Percentiles rank a stretch among this genome's conserved stretches.
phyloP scores from a whole-genome alignment of 1,140 invertebrate genomes.

The Zelostemma sp. region DNA sequence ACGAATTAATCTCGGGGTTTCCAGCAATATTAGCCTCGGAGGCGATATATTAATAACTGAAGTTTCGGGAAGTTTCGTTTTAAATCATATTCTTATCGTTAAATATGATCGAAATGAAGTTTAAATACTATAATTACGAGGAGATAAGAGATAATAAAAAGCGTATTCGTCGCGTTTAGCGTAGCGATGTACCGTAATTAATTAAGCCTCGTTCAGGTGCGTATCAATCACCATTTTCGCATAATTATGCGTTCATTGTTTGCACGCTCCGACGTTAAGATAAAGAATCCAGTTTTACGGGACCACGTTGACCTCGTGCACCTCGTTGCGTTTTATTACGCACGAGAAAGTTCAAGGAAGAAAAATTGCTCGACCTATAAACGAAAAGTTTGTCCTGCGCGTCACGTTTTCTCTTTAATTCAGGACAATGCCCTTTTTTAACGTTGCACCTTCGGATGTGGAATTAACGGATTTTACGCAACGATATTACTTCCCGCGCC shows the following conservation, averaged over 20 bases:
- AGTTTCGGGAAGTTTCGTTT: background rate
- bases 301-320: background rate
- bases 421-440: background rate
- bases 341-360: background rate
- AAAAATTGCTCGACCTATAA: background rate
- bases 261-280: background rate
- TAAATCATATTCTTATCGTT: background rate
- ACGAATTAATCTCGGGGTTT: too few species aligned
- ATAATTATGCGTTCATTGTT: background rate
- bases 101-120: background rate
- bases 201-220: background rate
- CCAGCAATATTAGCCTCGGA: too few species aligned
- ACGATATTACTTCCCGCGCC: constrained; percentile 15
- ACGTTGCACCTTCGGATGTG: too few species aligned
- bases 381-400: background rate
- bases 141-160: background rate
- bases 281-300: background rate
- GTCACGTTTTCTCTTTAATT: background rate
- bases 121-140: background rate
- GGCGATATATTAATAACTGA: too few species aligned
- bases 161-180: background rate
- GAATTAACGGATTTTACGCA: background rate
- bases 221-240: background rate
- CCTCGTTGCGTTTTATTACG: background rate
- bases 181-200: too few species aligned